Base-by-base conservation (phyloP, 2,888 invertebrate species). In the Sympetrum striolatum region DNA sequence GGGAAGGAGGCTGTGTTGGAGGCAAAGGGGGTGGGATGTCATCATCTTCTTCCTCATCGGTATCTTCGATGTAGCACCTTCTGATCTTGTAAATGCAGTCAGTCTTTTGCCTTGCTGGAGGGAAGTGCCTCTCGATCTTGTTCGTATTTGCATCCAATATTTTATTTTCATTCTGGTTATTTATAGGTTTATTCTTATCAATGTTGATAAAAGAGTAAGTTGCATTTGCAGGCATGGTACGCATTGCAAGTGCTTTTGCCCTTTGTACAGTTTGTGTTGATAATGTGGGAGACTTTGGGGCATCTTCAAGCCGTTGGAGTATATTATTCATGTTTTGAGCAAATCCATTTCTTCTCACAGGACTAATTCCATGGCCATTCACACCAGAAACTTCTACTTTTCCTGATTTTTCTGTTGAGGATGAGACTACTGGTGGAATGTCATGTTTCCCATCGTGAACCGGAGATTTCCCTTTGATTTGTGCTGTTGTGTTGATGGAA, bases 211-310 rank as follows among this genome's bases (percentile, higher is more conserved):
- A 90, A 79, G 81, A 53, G 79, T 44, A 91, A 1, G 53, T 90
- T 79, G 35, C 91, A 44, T 48, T 90, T 35, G 81, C 93, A 1
- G 94, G 94, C 93, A 94, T 94, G 22, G 94, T 94, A 91, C 94
- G 94, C 90, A 93, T 94, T 2, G 93, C 94, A 1, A 93, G 93
- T 0, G 94, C 94, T 90, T 94, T 44, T 22, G 91, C 91, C 90
- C 93, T 93, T 10, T 80, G n/a, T 12, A 44, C 22, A 12, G 22
- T 5, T n/a, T 37, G 64, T 6, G 44, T 25, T 25, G 73, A 35
- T n/a, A 44, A n/a, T 25, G 37, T n/a, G 2, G 53, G 48, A 58
- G 81, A 53, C 35, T 35, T 10, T 15, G 90, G 25, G 39, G 18
- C 6, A 10, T 80, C 90, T 14, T 90, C 81, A 25, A 80, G 31